A percentile compares a stretch with the other conserved stretches of the same genome.
Conservation (phyloP, 2,113 vertebrate genomes). For the Caranx melampygus region DNA sequence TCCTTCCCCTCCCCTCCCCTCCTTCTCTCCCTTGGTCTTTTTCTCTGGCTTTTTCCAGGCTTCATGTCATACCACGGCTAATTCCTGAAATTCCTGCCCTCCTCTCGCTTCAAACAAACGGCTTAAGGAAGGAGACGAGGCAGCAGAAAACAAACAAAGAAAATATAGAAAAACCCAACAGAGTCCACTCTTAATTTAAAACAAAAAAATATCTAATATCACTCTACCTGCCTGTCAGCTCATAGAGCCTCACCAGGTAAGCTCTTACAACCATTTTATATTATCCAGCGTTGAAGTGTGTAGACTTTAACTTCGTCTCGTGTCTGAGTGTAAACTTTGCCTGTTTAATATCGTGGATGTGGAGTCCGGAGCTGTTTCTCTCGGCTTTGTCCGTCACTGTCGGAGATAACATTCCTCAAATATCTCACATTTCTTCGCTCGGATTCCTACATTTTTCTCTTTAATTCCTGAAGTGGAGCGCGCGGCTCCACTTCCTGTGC, state of each 20-base stretch:
- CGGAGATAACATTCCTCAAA: conserved; percentile 71
- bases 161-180: not conserved
- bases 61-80: conserved; percentile 85
- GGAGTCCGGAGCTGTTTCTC: conserved; percentile 1
- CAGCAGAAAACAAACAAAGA: conserved; percentile 68
- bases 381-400: conserved; percentile 22
- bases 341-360: conserved; percentile 3
- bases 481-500: conserved; percentile 55
- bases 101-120: conserved; percentile 80
- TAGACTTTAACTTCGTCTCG: not conserved
- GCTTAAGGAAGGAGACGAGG: conserved; percentile 74
- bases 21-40: conserved; percentile 69
- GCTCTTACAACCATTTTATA: conserved; percentile 35
- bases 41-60: conserved; percentile 81
- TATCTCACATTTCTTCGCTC: conserved; percentile 74
- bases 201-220: conserved; percentile 33
- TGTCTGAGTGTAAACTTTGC: conserved; percentile 28
- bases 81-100: conserved; percentile 87
- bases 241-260: conserved; percentile 68
- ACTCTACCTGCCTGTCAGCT: conserved; percentile 44
- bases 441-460: conserved; percentile 71
- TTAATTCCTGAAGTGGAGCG: conserved; percentile 25
- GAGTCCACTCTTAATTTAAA: not conserved
- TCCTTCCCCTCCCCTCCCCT: conserved; percentile 48
- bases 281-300: not conserved